Percentiles rank a stretch among this genome's conserved stretches.
Conservation (phyloP, 2,113 vertebrate species). For the Hippocampus guttulatus region DNA sequence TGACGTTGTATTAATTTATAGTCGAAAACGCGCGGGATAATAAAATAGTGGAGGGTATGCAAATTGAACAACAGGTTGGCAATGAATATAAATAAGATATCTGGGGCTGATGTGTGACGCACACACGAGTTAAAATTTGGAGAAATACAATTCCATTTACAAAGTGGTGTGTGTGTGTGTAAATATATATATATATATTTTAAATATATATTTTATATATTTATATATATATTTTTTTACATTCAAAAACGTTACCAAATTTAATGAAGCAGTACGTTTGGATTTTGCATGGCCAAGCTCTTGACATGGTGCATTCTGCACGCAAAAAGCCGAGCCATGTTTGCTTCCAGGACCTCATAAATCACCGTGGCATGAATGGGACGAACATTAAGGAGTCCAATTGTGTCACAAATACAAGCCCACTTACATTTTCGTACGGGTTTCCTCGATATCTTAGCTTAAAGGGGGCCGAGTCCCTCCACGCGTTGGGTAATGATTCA, state of each 20-base stretch:
- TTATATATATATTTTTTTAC: too few relatives aligned
- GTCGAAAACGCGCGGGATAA: constrained; percentile 28
- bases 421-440: constrained; percentile 86
- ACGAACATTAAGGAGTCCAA: constrained; percentile 95
- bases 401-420: constrained; percentile 94
- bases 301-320: constrained; percentile 54
- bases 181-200: too few relatives aligned
- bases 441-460: constrained; percentile 77
- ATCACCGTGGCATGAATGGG: constrained; percentile 97
- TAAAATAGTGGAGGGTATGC: constrained; percentile 30
- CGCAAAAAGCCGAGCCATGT: constrained; percentile 76
- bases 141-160: too few relatives aligned
- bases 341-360: constrained; percentile 93
- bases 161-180: too few relatives aligned
- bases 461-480: constrained; percentile 80
- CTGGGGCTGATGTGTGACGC: not conserved
- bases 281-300: constrained; percentile 36
- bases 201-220: too few relatives aligned
- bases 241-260: not conserved
- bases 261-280: not conserved
- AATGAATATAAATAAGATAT: constrained; percentile 44
- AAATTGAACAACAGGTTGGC: constrained; percentile 64
- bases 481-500: constrained; percentile 91
- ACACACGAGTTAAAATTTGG: too few relatives aligned
- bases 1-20: constrained; percentile 9